A percentile compares a stretch with the other conserved stretches of the same genome.
phyloP scores from a whole-genome alignment of 2,888 invertebrate species.

The Meiosimyza platycephala region DNA sequence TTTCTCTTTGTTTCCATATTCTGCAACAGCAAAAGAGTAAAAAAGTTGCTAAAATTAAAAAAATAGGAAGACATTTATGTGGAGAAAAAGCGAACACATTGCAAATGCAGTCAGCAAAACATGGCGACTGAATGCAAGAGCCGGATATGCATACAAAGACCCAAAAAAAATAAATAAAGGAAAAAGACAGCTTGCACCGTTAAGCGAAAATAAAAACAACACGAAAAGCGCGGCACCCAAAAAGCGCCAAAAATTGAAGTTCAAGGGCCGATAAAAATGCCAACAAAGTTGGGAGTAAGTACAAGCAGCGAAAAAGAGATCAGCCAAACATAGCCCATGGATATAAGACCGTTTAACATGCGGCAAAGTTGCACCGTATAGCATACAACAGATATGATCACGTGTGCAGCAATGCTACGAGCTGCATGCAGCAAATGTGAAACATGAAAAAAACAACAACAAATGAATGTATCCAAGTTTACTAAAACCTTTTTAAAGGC shows the following conservation, averaged over 20 bases:
- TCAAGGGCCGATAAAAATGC: conserved; percentile 20
- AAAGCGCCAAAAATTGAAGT: conserved; percentile 12
- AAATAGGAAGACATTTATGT: neutral
- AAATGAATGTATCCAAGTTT: too few species aligned
- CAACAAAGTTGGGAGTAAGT: neutral
- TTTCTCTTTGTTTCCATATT: neutral
- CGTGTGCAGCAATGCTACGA: too few species aligned
- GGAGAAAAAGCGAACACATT: too few species aligned
- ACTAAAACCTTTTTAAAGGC: too few species aligned
- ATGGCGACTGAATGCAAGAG: conserved; percentile 19
- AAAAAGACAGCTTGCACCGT: neutral
- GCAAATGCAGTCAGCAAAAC: neutral
- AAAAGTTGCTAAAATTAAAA: conserved; percentile 4
- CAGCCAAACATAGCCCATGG: too few species aligned
- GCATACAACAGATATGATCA: too few species aligned
- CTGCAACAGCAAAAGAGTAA: neutral
- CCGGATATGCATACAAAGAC: conserved; percentile 2
- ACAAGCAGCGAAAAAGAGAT: too few species aligned
- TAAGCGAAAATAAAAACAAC: neutral
- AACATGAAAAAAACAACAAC: too few species aligned
- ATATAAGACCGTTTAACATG: too few species aligned
- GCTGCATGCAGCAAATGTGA: too few species aligned
- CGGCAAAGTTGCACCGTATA: too few species aligned
- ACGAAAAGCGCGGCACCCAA: neutral
- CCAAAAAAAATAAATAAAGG: neutral